phyloP scores from a whole-genome alignment of 2,113 vertebrate species.

The Chaetodon auriga region DNA sequence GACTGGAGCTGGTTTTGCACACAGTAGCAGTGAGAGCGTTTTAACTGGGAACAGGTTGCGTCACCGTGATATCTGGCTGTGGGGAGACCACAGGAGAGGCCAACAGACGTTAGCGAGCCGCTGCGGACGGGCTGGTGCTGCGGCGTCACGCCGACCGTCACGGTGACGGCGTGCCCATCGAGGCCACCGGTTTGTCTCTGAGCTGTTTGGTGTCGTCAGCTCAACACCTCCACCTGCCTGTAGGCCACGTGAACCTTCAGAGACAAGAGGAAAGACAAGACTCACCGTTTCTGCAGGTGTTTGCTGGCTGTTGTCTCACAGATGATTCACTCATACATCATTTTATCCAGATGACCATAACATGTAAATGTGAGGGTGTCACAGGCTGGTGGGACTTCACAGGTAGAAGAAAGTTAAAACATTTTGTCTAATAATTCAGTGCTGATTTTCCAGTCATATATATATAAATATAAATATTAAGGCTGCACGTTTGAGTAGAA shows the following conservation, averaged over 20 bases:
- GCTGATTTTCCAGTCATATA: no score
- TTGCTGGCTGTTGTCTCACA: background rate
- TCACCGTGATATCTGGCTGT: slow-evolving; percentile 32
- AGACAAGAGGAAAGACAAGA: no score
- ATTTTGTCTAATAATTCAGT: no score
- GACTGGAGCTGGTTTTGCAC: slow-evolving; percentile 63
- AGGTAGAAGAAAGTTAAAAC: no score
- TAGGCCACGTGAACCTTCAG: slow-evolving; percentile 3
- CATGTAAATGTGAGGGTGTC: background rate
- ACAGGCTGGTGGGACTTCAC: background rate
- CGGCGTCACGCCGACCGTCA: slow-evolving; percentile 7
- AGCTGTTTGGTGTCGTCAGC: slow-evolving; percentile 13
- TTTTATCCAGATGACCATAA: no score
- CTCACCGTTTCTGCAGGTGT: no score
- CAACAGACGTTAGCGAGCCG: slow-evolving; percentile 35
- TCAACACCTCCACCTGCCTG: slow-evolving; percentile 72
- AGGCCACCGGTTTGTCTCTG: background rate
- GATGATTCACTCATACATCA: background rate
- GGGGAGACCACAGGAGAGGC: slow-evolving; percentile 60
- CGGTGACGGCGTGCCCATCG: background rate
- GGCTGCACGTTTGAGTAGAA: no score
- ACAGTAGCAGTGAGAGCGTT: slow-evolving; percentile 64
- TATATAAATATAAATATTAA: no score
- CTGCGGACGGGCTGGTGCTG: background rate
- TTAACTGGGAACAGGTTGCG: slow-evolving; percentile 73